phyloP scores from a whole-genome alignment of 2,888 invertebrate species.

The Arrhopalites spinosus region DNA sequence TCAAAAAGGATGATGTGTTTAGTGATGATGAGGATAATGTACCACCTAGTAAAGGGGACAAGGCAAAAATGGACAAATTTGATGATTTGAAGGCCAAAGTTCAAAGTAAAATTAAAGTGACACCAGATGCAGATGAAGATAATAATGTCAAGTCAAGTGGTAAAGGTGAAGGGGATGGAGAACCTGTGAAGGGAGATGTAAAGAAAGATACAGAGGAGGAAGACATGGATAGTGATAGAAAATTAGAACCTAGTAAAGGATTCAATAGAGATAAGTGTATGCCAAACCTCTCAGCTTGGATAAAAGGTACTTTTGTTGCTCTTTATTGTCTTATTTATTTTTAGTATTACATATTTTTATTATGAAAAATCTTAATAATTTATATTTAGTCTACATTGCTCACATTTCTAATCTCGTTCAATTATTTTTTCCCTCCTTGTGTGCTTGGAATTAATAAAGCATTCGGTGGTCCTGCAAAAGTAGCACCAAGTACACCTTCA shows the following conservation, averaged over 20 bases:
- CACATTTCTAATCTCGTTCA: too few species aligned
- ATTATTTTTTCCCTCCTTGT: too few species aligned
- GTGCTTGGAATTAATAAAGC: too few species aligned
- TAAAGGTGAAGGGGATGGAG: conserved; percentile 60
- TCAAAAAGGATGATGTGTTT: conserved; percentile 39
- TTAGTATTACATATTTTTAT: too few species aligned
- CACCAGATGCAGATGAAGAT: conserved; percentile 10
- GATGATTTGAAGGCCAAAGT: conserved; percentile 39
- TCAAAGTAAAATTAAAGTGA: conserved; percentile 12
- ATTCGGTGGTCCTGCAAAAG: conserved; percentile 73
- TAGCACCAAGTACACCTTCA: conserved; percentile 29
- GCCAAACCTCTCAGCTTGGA: conserved; percentile 88
- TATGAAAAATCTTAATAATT: too few species aligned
- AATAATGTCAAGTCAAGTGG: background rate
- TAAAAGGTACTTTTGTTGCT: too few species aligned
- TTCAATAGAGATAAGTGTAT: conserved; percentile 71
- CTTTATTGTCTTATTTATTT: too few species aligned
- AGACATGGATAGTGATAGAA: conserved; percentile 53
- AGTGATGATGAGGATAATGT: conserved; percentile 47
- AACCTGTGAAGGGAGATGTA: conserved; percentile 54
- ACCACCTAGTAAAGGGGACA: background rate
- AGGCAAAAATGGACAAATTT: conserved; percentile 30
- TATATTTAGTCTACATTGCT: too few species aligned
- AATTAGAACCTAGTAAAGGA: conserved; percentile 60
- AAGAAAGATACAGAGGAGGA: conserved; percentile 61